Evolutionary conservation across 1,140 invertebrate species (phyloP).

Genomic region (Hydropsyche tenuis): DNA sequence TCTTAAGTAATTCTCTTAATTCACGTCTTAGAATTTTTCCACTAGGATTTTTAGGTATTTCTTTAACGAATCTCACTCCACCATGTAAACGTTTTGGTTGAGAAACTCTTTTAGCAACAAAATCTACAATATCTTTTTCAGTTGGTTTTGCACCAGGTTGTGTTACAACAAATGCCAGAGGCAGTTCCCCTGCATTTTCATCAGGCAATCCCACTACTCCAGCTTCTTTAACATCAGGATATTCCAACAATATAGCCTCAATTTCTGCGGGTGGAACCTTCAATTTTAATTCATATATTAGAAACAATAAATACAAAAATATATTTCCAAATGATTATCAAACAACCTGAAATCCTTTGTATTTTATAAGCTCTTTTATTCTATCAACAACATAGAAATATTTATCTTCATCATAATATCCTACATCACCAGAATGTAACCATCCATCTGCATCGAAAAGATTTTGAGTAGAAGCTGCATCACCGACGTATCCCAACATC

Average conservation of each 20-base stretch:
- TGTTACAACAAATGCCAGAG: slow-evolving; percentile 69
- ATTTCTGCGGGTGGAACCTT: slow-evolving; percentile 82
- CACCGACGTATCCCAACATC: slow-evolving; percentile 70
- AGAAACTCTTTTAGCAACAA: slow-evolving; percentile 63
- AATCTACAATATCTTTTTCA: slow-evolving; percentile 63
- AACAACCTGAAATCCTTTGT: slow-evolving; percentile 76
- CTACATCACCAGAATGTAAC: slow-evolving; percentile 82
- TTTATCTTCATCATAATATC: slow-evolving; percentile 73
- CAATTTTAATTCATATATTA: background rate
- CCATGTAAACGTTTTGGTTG: slow-evolving; percentile 67
- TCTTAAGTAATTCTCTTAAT: slow-evolving; percentile 55
- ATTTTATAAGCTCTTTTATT: slow-evolving; percentile 82
- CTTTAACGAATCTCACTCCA: slow-evolving; percentile 69
- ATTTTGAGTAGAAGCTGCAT: slow-evolving; percentile 68
- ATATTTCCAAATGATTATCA: background rate
- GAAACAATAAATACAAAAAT: background rate
- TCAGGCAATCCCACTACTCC: slow-evolving; percentile 80
- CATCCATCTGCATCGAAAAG: slow-evolving; percentile 75
- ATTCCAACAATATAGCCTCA: slow-evolving; percentile 74
- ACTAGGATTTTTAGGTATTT: slow-evolving; percentile 71
- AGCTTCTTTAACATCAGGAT: slow-evolving; percentile 72
- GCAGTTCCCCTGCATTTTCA: slow-evolving; percentile 70
- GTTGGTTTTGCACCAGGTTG: slow-evolving; percentile 60
- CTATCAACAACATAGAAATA: slow-evolving; percentile 76
- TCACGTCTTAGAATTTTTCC: slow-evolving; percentile 72